These are phyloP conservation scores for Leucoraja ocellata DNA, from an alignment of 2,797 vertebrate species.

Conservation along the genomic window DNA sequence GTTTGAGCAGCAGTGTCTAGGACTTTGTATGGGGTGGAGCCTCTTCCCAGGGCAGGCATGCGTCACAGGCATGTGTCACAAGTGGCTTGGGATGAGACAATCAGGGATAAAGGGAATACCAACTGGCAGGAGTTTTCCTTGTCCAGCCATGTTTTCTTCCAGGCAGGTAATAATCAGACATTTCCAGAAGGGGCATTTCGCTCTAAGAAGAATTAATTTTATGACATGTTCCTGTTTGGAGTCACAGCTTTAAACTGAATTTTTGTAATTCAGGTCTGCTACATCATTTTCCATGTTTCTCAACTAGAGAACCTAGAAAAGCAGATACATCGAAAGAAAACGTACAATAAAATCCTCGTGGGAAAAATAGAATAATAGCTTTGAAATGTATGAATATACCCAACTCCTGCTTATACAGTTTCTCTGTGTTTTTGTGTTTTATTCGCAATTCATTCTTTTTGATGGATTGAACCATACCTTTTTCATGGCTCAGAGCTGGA, in stretches of 20 bases:
- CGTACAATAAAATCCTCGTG: neutral
- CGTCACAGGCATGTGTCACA: neutral
- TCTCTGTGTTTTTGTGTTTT: neutral
- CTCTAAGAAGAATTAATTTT: neutral
- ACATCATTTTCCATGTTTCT: neutral
- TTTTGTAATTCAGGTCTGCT: neutral
- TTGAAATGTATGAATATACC: too few relatives aligned
- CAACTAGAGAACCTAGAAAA: neutral
- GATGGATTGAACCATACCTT: neutral
- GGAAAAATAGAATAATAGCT: neutral
- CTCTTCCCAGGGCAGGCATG: neutral
- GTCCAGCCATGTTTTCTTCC: too few relatives aligned
- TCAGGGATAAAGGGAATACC: too few relatives aligned
- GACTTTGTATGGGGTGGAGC: neutral
- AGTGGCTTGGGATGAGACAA: neutral
- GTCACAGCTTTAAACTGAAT: neutral
- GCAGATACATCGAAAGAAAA: neutral
- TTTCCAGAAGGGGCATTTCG: neutral
- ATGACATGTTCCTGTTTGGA: neutral
- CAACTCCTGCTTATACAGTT: neutral
- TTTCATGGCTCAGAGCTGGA: neutral
- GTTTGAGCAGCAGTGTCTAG: neutral
- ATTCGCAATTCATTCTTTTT: neutral
- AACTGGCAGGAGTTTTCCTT: too few relatives aligned
- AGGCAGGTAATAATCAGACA: neutral